Percentiles rank a stretch among this genome's conserved stretches.
Conservation (phyloP, 2,797 vertebrate genomes). For the Anabacerthia variegaticeps region DNA sequence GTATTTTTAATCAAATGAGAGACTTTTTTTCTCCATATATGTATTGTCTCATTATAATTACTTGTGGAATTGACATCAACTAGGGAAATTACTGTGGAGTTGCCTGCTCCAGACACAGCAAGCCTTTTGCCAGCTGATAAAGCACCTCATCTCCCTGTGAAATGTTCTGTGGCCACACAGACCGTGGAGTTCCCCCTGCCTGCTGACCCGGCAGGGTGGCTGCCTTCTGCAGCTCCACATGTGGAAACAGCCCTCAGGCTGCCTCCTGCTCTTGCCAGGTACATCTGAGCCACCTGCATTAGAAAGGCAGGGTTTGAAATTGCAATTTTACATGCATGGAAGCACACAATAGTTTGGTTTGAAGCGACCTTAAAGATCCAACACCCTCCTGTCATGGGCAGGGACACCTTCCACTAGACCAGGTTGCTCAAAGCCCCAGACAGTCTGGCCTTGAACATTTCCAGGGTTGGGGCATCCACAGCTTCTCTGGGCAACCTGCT, state of each 20-base stretch:
- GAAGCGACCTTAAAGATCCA: not conserved
- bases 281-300: not conserved
- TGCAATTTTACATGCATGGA: not conserved
- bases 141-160: not conserved
- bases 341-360: not conserved
- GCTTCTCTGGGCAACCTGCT: not conserved
- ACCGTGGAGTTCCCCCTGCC: not conserved
- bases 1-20: not conserved
- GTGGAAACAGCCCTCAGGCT: not conserved
- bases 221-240: not conserved
- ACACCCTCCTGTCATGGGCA: not conserved
- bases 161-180: constrained; percentile 44
- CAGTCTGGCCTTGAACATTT: not conserved
- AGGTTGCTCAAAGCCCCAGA: not conserved
- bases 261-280: constrained; percentile 25
- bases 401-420: not conserved
- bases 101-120: not conserved
- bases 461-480: rapidly evolving
- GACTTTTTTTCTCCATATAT: not conserved
- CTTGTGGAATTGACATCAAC: constrained; percentile 4
- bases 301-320: not conserved
- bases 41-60: not conserved
- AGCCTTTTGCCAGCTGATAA: not conserved
- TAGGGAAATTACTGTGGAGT: not conserved
- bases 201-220: not conserved